Evolutionary conservation across 2,888 invertebrate genomes (phyloP), one percentile per base, ranked within the genome.

Genomic region (Endotricha flammealis): DNA sequence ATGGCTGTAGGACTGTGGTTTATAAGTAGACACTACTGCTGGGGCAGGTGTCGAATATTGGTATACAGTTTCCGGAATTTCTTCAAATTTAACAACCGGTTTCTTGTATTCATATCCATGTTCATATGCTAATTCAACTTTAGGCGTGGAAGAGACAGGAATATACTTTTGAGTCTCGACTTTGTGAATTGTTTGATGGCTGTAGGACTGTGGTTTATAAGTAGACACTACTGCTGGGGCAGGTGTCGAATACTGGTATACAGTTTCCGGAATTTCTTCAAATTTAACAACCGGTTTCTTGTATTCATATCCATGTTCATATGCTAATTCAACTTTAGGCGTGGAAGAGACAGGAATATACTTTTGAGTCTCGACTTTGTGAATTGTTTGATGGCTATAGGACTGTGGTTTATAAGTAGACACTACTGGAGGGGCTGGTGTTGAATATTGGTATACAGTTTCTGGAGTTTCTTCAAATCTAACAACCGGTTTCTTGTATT

Each of bases 151-250:
- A 4, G 68, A 68, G n/a, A 73, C 62, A 29, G 69, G 65, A 14
- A 63, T 39, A 40, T 59, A 53, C 10, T 64, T 59, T 38, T 68
- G 65, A n/a, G 62, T 39, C 39, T 76, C 65, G 23, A 73, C 50
- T 45, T 78, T 75, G 36, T 86, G 82, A 36, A 76, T 53, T 1
- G 72, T 73, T 57, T 81, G 73, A 7, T 82, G 80, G 35, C 71
- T 79, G 45, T 71, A 79, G 1, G 64, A 47, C 27, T 76, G 74
- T 10, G 81, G 79, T 35, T 57, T 63, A 33, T 76, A 76, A 0
- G 78, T 73, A 1, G 80, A 65, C 12, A 61, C 54, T 8, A 64
- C 57, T 12, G 57, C 42, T 1, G 77, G 68, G 0, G 63, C 50
- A 20, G 72, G 54, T 14, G 75, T 70, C 1, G 75, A 63, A 41